Conservation (phyloP, 2,113 vertebrate species). For the Coracopsis vasa region DNA sequence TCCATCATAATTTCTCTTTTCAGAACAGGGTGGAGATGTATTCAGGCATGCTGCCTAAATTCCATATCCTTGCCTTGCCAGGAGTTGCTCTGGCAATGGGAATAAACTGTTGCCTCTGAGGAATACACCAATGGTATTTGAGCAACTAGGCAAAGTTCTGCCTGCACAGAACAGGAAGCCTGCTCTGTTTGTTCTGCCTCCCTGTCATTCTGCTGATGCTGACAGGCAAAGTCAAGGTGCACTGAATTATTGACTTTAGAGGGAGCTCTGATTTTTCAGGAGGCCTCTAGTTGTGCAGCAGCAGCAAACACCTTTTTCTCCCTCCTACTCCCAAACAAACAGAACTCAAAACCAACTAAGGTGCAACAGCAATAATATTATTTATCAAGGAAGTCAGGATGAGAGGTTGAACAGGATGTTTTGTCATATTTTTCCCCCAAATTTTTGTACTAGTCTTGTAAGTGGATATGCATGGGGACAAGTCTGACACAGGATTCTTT, state of each 20-base stretch:
- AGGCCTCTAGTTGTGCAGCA: neutral
- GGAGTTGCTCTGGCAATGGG: neutral
- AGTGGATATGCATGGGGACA: neutral
- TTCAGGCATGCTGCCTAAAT: neutral
- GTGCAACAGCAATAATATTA: neutral
- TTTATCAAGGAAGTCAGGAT: neutral
- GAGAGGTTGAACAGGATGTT: neutral
- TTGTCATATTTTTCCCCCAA: neutral
- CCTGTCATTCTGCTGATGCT: rapidly evolving
- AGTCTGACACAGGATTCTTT: neutral
- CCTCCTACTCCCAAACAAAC: neutral
- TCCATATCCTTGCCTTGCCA: neutral
- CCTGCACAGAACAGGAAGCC: neutral
- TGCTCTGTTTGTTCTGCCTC: neutral
- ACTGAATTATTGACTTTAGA: neutral
- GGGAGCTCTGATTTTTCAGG: neutral
- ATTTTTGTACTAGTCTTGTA: neutral
- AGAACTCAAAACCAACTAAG: neutral
- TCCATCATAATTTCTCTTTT: neutral
- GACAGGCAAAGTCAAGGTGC: neutral
- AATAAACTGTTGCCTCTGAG: neutral
- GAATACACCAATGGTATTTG: neutral
- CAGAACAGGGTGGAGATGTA: constrained; percentile 1
- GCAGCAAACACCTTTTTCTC: neutral
- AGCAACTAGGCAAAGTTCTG: neutral